A percentile compares a stretch with the other conserved stretches of the same genome.
phyloP scores from a whole-genome alignment of 2,797 vertebrate species.

The Scleropages formosus region DNA sequence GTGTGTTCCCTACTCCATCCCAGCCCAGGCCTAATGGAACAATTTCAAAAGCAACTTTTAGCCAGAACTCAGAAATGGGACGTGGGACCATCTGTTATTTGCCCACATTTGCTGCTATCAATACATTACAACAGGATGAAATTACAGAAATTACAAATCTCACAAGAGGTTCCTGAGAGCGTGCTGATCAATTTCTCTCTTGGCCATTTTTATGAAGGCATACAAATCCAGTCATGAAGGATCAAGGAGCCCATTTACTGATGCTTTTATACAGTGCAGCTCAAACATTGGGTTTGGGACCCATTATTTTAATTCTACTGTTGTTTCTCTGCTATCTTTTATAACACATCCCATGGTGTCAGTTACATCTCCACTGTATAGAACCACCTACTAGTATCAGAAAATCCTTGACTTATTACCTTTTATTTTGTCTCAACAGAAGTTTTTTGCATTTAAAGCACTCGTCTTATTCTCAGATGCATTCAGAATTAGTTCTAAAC shows the following conservation, averaged over 20 bases:
- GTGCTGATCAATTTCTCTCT: conserved; percentile 15
- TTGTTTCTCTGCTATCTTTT: background rate
- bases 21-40: background rate
- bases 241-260: conserved; percentile 5
- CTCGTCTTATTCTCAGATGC: too few species aligned
- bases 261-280: background rate
- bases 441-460: too few species aligned
- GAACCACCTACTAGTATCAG: too few species aligned
- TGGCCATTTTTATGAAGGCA: conserved; percentile 18
- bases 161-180: conserved; percentile 7
- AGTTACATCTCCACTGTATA: too few species aligned
- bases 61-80: conserved; percentile 15
- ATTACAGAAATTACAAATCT: conserved; percentile 27
- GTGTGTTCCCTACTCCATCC: conserved; percentile 4
- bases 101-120: conserved; percentile 1
- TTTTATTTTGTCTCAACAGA: too few species aligned
- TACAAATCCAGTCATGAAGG: conserved; percentile 15
- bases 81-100: conserved; percentile 18
- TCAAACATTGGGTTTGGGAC: conserved; percentile 8
- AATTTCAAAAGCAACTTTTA: background rate
- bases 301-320: background rate
- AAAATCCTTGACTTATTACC: too few species aligned
- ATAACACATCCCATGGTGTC: background rate
- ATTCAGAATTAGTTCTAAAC: too few species aligned
- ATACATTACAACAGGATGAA: background rate